phyloP scores from a whole-genome alignment of 1,140 invertebrate species.

The Episyrphus balteatus region DNA sequence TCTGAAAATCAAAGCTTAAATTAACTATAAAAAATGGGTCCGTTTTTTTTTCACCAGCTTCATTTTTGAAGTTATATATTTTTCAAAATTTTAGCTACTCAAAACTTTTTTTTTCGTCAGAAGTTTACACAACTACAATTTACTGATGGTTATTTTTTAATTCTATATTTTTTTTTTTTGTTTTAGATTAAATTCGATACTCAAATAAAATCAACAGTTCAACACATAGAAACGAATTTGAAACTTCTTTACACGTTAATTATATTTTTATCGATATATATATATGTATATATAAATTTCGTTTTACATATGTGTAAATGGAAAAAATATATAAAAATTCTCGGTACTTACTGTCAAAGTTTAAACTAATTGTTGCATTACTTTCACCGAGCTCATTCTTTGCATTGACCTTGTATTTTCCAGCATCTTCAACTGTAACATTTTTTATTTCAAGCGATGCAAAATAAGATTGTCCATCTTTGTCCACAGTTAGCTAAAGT shows the following conservation, averaged over 20 bases:
- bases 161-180: too few species aligned
- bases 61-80: too few species aligned
- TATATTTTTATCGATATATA: background rate
- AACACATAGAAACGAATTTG: too few species aligned
- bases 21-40: too few species aligned
- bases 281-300: background rate
- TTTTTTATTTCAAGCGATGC: constrained; percentile 84
- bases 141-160: too few species aligned
- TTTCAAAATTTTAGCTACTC: too few species aligned
- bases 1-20: too few species aligned
- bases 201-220: too few species aligned
- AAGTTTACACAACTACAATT: too few species aligned
- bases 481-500: constrained; percentile 68
- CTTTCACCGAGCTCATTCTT: constrained; percentile 94
- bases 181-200: too few species aligned
- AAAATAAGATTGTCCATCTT: constrained; percentile 88
- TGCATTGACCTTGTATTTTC: constrained; percentile 92
- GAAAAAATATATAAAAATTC: background rate
- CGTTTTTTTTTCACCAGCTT: too few species aligned
- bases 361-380: constrained; percentile 90
- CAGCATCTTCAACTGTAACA: constrained; percentile 92
- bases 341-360: constrained; percentile 89
- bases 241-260: background rate
- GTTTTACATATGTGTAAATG: background rate
- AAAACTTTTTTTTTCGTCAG: too few species aligned